Evolutionary conservation across 1,140 invertebrate species (phyloP).

Genomic region (Agrypnia vestita): DNA sequence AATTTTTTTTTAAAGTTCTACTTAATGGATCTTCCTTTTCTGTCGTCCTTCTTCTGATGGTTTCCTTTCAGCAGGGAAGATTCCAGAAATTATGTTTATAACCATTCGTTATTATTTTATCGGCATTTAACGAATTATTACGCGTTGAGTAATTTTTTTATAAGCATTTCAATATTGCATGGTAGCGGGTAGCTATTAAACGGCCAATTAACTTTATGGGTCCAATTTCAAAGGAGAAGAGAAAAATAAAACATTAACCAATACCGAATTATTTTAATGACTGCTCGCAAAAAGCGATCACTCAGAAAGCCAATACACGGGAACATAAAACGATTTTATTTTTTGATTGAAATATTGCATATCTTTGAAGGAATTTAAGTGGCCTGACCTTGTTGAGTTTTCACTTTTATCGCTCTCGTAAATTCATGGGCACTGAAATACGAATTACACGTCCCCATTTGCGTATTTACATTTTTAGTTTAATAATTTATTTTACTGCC

Average conservation of each 20-base stretch:
- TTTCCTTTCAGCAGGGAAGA: too few species aligned
- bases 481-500: slow-evolving; percentile 4
- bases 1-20: too few species aligned
- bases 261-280: slow-evolving; percentile 37
- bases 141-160: slow-evolving; percentile 4
- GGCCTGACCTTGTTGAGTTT: slow-evolving; percentile 6
- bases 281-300: slow-evolving; percentile 6
- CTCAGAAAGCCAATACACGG: slow-evolving; percentile 6
- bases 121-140: slow-evolving; percentile 15
- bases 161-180: slow-evolving; percentile 16
- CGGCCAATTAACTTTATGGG: slow-evolving; percentile 40
- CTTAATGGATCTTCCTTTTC: too few species aligned
- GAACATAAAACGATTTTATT: slow-evolving; percentile 25
- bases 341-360: slow-evolving; percentile 34
- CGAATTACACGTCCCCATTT: not conserved
- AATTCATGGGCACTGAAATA: slow-evolving; percentile 21
- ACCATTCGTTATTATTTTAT: not conserved
- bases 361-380: not conserved
- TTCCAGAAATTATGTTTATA: too few species aligned
- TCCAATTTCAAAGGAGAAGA: not conserved
- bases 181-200: slow-evolving; percentile 7
- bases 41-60: too few species aligned
- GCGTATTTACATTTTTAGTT: slow-evolving; percentile 1
- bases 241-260: slow-evolving; percentile 28
- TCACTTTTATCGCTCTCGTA: slow-evolving; percentile 27